Base-by-base conservation (phyloP, 2,113 vertebrate species). In the Lophius piscatorius region DNA sequence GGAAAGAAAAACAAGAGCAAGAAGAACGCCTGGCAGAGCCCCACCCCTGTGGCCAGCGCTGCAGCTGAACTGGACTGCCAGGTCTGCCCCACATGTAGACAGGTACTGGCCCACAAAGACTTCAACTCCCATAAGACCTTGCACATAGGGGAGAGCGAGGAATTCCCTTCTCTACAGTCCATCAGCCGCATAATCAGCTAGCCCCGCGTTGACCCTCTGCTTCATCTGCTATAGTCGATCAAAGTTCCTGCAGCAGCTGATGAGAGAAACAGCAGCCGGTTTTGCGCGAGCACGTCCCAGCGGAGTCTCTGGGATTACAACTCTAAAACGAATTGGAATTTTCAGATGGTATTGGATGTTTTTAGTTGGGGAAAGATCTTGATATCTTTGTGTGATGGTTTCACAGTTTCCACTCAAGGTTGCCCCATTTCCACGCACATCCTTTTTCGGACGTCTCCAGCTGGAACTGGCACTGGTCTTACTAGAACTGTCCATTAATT, bases 121-220 rank as follows among this genome's bases (percentile, higher is more conserved):
- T 80, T 96, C 63, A 82, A 57, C 62, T 87, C 93, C 81, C 97
- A 99, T 77, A 95, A 95, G 64, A 94, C 93, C 6, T 80, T 94
- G 88, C 97, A 99, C 57, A 79, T 90, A 0, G 89, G 89, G 41
- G 95, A 88, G 1, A 83, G 90, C 0, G 94, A 96, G 12, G 97
- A 98, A 64, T 99, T 99, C 83, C 97, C 97, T 1, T 97, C 96
- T 44, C 80, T 99, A 48, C 96, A 98, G 78, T 94, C 95, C 1
- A 94, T 97, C 55, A 93, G 95, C 89, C 93, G 94, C 26, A 93
- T 96, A 75, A 94, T 98, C 86, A 96, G 93, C 84, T 99, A 98
- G 90, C 92, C 85, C 14, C 14, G 9, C 52, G 10, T 10, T 16
- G 45, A 45, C 9, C 23, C 16, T 14, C 31, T 33, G 3, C 34